These are phyloP conservation scores for Dolichoris vasculosae DNA, from an alignment of 1,140 invertebrate species.

Conservation along the genomic window DNA sequence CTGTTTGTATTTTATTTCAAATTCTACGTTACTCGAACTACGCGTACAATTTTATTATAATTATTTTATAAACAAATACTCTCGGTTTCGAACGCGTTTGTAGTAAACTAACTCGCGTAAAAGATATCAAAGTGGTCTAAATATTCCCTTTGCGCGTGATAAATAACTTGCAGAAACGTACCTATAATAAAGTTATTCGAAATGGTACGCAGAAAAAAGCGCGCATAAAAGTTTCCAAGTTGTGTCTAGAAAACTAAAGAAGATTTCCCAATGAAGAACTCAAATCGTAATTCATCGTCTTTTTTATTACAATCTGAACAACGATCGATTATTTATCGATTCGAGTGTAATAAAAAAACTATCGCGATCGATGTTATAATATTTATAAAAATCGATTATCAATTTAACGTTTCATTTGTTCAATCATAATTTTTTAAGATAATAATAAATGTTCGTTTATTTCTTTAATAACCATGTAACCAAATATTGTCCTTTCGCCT, in stretches of 20 bases:
- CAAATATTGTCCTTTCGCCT: slow-evolving; percentile 3
- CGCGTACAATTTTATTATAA: not conserved
- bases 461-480: not conserved
- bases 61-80: not conserved
- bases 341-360: no score
- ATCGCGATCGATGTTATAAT: no score
- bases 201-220: no score
- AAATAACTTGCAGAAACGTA: not conserved
- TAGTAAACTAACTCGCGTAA: not conserved
- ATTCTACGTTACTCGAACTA: no score
- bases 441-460: not conserved
- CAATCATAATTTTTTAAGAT: no score
- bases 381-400: no score
- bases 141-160: not conserved
- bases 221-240: not conserved
- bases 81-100: no score
- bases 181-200: not conserved
- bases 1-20: not conserved
- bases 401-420: no score
- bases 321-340: no score
- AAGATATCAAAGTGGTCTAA: not conserved
- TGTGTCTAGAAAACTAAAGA: not conserved
- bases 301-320: no score
- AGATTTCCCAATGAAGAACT: not conserved
- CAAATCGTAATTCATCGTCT: no score